Evolutionary conservation across 2,797 vertebrate genomes (phyloP).

Genomic region (Melanotaenia nigrans): DNA sequence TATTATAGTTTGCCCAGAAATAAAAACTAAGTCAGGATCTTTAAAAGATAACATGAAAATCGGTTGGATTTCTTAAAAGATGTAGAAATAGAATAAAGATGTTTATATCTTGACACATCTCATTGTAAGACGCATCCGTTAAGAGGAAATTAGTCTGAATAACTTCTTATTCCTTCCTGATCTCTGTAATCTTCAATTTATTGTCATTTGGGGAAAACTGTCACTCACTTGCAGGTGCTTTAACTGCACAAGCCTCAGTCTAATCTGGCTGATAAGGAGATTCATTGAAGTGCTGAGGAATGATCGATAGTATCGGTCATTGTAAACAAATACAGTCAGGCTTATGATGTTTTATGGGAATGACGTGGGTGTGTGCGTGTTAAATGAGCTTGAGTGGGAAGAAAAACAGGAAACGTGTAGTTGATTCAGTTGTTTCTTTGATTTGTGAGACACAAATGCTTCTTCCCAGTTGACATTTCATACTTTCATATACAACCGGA

Average conservation of each 20-base stretch:
- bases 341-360: constrained; percentile 16
- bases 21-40: not conserved
- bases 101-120: not conserved
- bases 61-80: not conserved
- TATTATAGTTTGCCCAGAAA: not conserved
- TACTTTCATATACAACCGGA: constrained; percentile 34
- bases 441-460: constrained; percentile 38
- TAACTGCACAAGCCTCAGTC: constrained; percentile 11
- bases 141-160: not conserved
- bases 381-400: constrained; percentile 8
- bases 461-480: constrained; percentile 37
- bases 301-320: constrained; percentile 19
- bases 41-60: not conserved
- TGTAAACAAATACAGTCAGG: constrained; percentile 4
- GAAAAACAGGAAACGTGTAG: constrained; percentile 56
- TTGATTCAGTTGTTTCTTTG: constrained; percentile 67
- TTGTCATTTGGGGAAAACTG: not conserved
- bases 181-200: not conserved
- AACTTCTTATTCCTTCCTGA: not conserved
- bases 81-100: not conserved
- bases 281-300: not conserved
- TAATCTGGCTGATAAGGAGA: constrained; percentile 12
- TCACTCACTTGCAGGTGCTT: not conserved
- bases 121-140: not conserved
- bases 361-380: not conserved